phyloP scores from a whole-genome alignment of 2,888 invertebrate genomes.

The Rotaria magnacalcarata region DNA sequence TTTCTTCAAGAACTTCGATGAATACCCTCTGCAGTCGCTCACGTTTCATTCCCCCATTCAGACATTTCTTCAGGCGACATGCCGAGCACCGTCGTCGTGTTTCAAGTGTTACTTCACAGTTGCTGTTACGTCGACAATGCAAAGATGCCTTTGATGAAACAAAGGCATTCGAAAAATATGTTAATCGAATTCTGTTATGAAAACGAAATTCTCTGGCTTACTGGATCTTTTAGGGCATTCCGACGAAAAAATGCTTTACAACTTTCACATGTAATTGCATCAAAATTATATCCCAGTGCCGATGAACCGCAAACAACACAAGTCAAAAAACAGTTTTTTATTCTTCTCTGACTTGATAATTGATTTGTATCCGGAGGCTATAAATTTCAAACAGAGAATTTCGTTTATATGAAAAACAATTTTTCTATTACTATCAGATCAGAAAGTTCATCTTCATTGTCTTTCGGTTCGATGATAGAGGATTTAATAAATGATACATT shows the following conservation, averaged over 20 bases:
- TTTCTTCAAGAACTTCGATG: not conserved
- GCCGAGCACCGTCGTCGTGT: not conserved
- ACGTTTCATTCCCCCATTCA: not conserved
- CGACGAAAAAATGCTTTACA: constrained; percentile 10
- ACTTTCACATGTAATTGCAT: constrained; percentile 1
- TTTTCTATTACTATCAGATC: not conserved
- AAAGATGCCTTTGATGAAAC: not conserved
- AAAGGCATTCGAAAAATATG: not conserved
- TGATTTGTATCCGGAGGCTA: too few relatives aligned
- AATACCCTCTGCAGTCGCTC: not conserved
- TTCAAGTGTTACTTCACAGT: not conserved
- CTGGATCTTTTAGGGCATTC: not conserved
- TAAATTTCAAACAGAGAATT: not conserved
- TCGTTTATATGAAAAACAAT: not conserved
- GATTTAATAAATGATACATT: not conserved
- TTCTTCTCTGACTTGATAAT: not conserved
- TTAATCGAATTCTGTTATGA: too few relatives aligned
- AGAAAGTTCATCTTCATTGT: not conserved
- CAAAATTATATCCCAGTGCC: not conserved
- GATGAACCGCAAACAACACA: not conserved
- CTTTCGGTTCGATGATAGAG: not conserved
- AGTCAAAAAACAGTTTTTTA: not conserved
- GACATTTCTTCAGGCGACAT: not conserved
- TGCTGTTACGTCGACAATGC: not conserved
- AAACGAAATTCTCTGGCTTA: not conserved